Base-by-base conservation (phyloP, 2,113 vertebrate genomes). In the Ceratotherium simum region DNA sequence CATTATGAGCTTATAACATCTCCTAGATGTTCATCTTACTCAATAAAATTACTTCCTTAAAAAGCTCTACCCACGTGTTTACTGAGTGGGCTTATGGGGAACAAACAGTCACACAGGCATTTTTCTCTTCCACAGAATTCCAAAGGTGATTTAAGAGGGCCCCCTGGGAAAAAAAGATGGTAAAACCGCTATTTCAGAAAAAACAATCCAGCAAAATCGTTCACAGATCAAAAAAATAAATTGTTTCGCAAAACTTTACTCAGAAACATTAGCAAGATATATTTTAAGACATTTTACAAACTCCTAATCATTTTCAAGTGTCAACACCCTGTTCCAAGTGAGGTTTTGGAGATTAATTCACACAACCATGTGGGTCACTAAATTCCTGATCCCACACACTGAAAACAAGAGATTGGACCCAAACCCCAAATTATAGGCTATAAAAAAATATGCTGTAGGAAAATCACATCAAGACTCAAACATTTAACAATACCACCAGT, bases 361-460 rank as follows among this genome's bases (percentile, higher is more conserved):
- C 2, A 51, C 6, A 80, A 39, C 14, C 75, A 65, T n/a, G 54
- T 76, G 60, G 25, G 54, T 69, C 70, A 56, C 70, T 80, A 48
- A 76, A 8, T 97, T 84, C 18, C 70, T 88, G 33, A 91, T 23
- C 48, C 58, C 58, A 93, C 64, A 36, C 73, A 65, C 11, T 75
- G 29, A 90, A 97, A 96, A 91, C 25, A 70, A 95, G 78, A 87
- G 39, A 51, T 62, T 82, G 48, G 33, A 82, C 65, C 89, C 4
- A 96, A 95, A 73, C 70, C 85, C 51, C 82, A 97, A 94, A 97
- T 83, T 76, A 95, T 5, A 90, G 83, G 25, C 75, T 96, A 69
- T n/a, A 67, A 79, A 87, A 92, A 85, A 76, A 91, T 46, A 75
- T 6, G 33, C 51, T 33, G 9, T 64, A 83, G 90, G 62, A 95